phyloP scores from a whole-genome alignment of 2,888 invertebrate genomes.

The Apodemia zela region DNA sequence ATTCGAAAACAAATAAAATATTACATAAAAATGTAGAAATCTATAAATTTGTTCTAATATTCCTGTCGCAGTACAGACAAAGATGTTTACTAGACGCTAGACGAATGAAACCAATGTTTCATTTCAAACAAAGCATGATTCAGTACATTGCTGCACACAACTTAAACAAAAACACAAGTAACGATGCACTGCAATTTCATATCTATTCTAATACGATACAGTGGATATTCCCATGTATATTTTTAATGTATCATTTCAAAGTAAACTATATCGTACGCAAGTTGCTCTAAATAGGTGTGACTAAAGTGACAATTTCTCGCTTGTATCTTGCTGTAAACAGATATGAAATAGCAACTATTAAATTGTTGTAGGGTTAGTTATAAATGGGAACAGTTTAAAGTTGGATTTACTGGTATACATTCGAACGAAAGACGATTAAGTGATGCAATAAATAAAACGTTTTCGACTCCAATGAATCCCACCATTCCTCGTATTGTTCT shows the following conservation, averaged over 20 bases:
- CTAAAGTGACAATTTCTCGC: conserved; percentile 36
- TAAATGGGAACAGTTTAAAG: conserved; percentile 25
- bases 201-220: not conserved
- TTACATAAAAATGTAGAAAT: not conserved
- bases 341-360: conserved; percentile 33
- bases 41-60: conserved; percentile 5
- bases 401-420: not conserved
- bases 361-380: conserved; percentile 25
- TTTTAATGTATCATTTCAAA: not conserved
- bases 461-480: too few species aligned
- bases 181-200: not conserved
- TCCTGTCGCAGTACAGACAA: conserved; percentile 21
- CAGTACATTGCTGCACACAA: conserved; percentile 15
- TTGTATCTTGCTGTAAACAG: conserved; percentile 35
- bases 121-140: conserved; percentile 30
- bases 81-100: conserved; percentile 32
- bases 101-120: conserved; percentile 34
- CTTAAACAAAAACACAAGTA: not conserved
- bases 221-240: conserved; percentile 17
- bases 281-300: conserved; percentile 37
- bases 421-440: not conserved
- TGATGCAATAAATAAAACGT: too few species aligned
- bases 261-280: conserved; percentile 22
- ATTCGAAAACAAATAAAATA: not conserved
- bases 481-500: too few species aligned